A percentile compares a stretch with the other conserved stretches of the same genome.
phyloP scores from a whole-genome alignment of 2,113 vertebrate genomes.

The Paracanthobrama guichenoti region DNA sequence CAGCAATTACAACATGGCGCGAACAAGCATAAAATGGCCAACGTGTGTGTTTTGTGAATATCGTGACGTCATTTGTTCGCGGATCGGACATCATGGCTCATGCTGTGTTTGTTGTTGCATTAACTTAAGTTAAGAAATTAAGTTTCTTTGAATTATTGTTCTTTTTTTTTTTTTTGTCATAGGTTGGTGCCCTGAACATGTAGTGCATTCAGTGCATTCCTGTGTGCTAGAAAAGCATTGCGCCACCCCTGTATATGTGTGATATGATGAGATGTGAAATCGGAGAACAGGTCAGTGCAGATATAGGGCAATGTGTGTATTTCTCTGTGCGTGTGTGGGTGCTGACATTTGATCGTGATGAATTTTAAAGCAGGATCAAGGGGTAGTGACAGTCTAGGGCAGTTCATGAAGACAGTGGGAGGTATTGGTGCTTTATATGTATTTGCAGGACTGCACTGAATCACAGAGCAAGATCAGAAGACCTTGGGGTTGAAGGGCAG shows the following conservation, averaged over 20 bases:
- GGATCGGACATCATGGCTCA: too few relatives aligned
- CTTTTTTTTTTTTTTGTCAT: background rate
- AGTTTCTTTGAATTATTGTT: too few relatives aligned
- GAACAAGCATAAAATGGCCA: too few relatives aligned
- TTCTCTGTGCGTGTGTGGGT: background rate
- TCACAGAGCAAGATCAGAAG: background rate
- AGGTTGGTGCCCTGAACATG: background rate
- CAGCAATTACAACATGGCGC: too few relatives aligned
- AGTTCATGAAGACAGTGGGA: constrained; percentile 3
- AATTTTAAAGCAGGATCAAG: constrained; percentile 36
- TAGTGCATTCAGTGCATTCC: background rate
- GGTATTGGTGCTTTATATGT: background rate
- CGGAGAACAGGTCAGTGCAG: constrained; percentile 27
- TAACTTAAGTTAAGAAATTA: too few relatives aligned
- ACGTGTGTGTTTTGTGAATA: background rate
- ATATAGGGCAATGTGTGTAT: constrained; percentile 28
- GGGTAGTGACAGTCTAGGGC: constrained; percentile 13
- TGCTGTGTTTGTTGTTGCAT: too few relatives aligned
- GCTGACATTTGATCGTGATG: constrained; percentile 37
- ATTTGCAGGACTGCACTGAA: background rate
- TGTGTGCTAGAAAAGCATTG: constrained; percentile 7
- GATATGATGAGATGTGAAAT: constrained; percentile 42
- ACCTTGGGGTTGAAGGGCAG: constrained; percentile 9
- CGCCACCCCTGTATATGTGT: background rate
- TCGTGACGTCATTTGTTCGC: background rate